Base-by-base conservation (phyloP, 2,113 vertebrate species). In the Cebidichthys violaceus region DNA sequence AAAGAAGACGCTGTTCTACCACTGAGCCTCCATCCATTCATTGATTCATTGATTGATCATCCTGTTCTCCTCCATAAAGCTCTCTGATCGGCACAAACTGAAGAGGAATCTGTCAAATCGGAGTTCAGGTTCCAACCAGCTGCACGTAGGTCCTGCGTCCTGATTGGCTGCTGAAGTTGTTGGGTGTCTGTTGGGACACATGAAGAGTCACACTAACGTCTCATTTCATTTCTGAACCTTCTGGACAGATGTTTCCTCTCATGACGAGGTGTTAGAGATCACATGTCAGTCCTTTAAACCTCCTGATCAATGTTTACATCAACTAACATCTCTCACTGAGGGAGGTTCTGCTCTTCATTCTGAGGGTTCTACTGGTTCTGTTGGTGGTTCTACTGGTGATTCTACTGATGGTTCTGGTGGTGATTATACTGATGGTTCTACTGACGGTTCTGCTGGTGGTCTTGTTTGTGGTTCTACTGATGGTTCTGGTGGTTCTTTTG, bases 71-170 rank as follows among this genome's bases (percentile, higher is more conserved):
- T 79, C 65, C 79, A 41, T 85, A 14, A 88, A 94, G 93, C 60
- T 83, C 43, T 75, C 86, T 80, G 84, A 90, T 52, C 86, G 77
- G 68, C 37, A 60, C 68, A 85, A 17, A 59, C 90, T 86, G 79
- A 89, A 74, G 89, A 93, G 92, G 90, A 95, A 92, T 76, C 90
- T 92, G 83, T 94, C 93, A 76, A 79, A 86, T 86, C 89, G 80
- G 37, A 93, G 88, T 87, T 52, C 90, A 81, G 87, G 31, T 71
- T 76, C 89, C 65, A 62, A 70, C 9, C 85, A 81, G 64, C 79
- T 45, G 35, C 89, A 91, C 29, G 94, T 94, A 94, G 83, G 94
- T 94, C 61, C 78, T 74, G 29, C 11, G 2, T 70, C 15, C 68
- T 86, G 71, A 85, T 83, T 87, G 87, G 84, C 43, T 50, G 52